Conservation (phyloP, 2,113 vertebrate species). For the Halcyon malimbica region DNA sequence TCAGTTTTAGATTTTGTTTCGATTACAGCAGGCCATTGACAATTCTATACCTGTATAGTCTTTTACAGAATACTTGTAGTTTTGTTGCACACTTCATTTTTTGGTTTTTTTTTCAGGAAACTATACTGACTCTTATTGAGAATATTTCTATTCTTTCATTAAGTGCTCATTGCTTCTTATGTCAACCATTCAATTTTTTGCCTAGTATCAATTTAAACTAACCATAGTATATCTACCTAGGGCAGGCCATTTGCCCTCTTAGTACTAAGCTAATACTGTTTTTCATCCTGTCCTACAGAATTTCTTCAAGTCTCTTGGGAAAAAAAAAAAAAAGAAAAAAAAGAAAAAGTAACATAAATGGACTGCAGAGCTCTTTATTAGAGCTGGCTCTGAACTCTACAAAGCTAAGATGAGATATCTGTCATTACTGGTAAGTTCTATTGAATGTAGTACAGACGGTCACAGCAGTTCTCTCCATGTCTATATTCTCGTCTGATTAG, state of each 20-base stretch:
- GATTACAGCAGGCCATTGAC: background rate
- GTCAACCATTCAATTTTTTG: background rate
- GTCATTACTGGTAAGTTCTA: background rate
- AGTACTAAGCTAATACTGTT: background rate
- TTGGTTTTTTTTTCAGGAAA: background rate
- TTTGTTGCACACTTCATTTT: background rate
- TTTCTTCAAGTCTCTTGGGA: background rate
- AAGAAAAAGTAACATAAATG: background rate
- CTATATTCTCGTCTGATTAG: background rate
- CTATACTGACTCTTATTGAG: background rate
- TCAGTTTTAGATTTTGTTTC: background rate
- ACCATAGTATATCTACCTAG: background rate
- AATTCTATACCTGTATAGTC: background rate
- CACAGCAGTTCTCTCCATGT: background rate
- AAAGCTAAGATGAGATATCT: background rate
- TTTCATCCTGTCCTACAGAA: background rate
- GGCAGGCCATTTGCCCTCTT: background rate
- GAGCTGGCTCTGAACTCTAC: background rate
- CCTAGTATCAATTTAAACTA: background rate
- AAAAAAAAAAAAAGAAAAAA: background rate
- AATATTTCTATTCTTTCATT: background rate
- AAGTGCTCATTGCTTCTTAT: background rate
- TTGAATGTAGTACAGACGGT: background rate
- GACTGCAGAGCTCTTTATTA: background rate
- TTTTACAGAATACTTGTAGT: background rate